Evolutionary conservation across 2,797 vertebrate species (phyloP).

Genomic region (Gymnopithys bicolor): DNA sequence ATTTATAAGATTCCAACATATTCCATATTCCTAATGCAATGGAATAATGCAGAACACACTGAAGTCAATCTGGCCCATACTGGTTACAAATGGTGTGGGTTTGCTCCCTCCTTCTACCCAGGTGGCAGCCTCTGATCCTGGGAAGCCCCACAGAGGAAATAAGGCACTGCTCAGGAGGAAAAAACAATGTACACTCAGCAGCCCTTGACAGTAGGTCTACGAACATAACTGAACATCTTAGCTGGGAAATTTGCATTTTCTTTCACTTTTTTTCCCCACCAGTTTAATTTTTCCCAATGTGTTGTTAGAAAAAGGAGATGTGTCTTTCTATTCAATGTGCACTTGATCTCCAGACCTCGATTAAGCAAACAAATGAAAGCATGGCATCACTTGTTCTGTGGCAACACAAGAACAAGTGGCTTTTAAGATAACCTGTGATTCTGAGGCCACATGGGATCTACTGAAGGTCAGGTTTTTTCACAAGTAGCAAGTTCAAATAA

Average conservation of each 20-base stretch:
- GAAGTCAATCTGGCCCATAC: not conserved
- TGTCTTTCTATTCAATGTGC: not conserved
- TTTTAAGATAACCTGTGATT: constrained; percentile 1
- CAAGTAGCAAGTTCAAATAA: not conserved
- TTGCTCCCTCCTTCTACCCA: not conserved
- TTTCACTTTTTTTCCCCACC: not conserved
- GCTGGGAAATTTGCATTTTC: not conserved
- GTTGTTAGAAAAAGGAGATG: not conserved
- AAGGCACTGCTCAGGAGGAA: not conserved
- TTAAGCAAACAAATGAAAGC: not conserved
- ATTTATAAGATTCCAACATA: not conserved
- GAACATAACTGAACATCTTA: not conserved
- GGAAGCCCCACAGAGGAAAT: not conserved
- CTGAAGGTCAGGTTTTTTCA: not conserved
- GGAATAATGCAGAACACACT: not conserved
- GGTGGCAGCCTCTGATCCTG: not conserved
- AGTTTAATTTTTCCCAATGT: not conserved
- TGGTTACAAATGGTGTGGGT: rapidly evolving
- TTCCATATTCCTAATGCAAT: not conserved
- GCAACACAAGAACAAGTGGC: not conserved
- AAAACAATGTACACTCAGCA: not conserved
- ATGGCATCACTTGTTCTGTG: not conserved
- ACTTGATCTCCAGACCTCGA: not conserved
- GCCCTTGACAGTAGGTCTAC: not conserved
- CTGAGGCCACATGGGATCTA: not conserved